phyloP scores from a whole-genome alignment of 2,113 vertebrate species.

The Brachypteracias leptosomus region DNA sequence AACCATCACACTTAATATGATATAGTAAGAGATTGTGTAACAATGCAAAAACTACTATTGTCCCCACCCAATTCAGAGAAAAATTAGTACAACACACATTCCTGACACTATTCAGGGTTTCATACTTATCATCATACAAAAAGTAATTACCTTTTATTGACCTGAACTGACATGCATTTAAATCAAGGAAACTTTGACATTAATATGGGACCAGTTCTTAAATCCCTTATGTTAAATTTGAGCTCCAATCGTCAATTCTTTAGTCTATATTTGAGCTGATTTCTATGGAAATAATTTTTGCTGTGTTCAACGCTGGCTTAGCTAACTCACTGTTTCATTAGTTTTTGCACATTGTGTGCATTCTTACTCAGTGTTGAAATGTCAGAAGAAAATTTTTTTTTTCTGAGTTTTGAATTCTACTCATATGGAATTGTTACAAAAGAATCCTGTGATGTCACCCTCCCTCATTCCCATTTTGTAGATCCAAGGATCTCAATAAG shows the following conservation, averaged over 20 bases:
- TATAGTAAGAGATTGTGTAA: not conserved
- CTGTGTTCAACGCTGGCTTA: not conserved
- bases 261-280: not conserved
- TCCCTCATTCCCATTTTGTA: not conserved
- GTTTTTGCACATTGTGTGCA: not conserved
- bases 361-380: not conserved
- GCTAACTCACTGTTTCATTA: not conserved
- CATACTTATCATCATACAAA: not conserved
- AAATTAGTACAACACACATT: slow-evolving; percentile 20
- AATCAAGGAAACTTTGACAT: slow-evolving; percentile 13
- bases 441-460: not conserved
- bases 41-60: slow-evolving; percentile 8
- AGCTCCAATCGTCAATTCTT: not conserved
- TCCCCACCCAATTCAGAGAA: not conserved
- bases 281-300: slow-evolving; percentile 22
- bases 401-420: not conserved
- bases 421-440: not conserved
- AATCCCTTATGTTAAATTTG: not conserved
- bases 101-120: not conserved
- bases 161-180: slow-evolving; percentile 4
- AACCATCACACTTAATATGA: not conserved
- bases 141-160: slow-evolving; percentile 7
- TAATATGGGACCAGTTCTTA: not conserved
- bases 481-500: not conserved
- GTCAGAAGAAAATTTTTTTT: not conserved